A percentile compares a stretch with the other conserved stretches of the same genome.
Evolutionary conservation across 2,888 invertebrate species (phyloP).

Genomic region (Chaetoderma sp.): DNA sequence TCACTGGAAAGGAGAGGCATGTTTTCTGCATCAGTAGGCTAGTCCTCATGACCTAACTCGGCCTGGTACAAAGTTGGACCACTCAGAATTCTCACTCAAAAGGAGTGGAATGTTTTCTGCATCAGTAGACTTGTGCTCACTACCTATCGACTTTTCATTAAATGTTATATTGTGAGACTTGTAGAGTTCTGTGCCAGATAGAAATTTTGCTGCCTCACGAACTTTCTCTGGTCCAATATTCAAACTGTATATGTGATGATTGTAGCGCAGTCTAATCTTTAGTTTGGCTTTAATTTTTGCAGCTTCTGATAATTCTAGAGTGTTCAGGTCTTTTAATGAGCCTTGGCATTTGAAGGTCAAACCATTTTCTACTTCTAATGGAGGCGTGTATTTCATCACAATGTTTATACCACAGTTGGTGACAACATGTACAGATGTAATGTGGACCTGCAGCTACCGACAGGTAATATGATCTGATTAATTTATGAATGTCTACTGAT

Average conservation of each 20-base stretch:
- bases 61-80: not conserved
- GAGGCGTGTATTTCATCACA: constrained; percentile 24
- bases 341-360: not conserved
- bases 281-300: constrained; percentile 30
- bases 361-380: not conserved
- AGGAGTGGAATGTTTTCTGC: not conserved
- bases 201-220: constrained; percentile 16
- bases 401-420: constrained; percentile 25
- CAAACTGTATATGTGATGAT: constrained; percentile 30
- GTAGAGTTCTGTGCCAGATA: constrained; percentile 20
- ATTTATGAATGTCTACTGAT: not conserved
- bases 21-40: too few species aligned
- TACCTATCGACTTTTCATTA: not conserved
- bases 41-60: not conserved
- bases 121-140: too few species aligned
- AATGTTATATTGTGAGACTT: constrained; percentile 17
- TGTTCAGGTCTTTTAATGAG: not conserved
- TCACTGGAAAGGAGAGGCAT: too few species aligned
- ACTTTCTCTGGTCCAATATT: constrained; percentile 34
- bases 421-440: constrained; percentile 31
- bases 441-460: constrained; percentile 19
- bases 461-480: not conserved
- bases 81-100: not conserved
- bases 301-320: constrained; percentile 13
- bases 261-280: constrained; percentile 31